These are phyloP conservation scores for Lagopus leucura DNA, from an alignment of 2,113 vertebrate genomes.

Conservation along the genomic window DNA sequence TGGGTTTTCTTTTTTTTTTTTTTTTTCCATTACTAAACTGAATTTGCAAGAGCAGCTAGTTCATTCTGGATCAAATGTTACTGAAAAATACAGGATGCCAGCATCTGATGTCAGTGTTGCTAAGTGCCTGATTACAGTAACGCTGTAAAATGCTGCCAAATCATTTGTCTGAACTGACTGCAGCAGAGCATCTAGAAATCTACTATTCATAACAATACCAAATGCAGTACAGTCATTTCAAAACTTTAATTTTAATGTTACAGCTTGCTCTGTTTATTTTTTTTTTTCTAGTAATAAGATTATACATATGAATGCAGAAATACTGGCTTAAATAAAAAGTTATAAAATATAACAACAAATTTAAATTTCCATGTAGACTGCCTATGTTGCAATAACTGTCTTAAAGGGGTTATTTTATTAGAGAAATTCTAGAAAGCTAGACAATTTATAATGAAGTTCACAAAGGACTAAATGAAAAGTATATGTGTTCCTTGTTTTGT, in stretches of 20 bases:
- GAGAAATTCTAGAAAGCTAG: background rate
- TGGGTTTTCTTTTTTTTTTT: too few species aligned
- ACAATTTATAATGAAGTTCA: background rate
- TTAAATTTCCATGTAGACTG: background rate
- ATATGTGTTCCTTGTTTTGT: background rate
- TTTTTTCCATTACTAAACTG: background rate
- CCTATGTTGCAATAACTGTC: background rate
- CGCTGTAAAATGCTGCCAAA: slow-evolving; percentile 25
- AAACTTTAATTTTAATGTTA: background rate
- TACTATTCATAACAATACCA: slow-evolving; percentile 41
- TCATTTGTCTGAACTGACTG: background rate
- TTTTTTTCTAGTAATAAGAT: rapidly evolving
- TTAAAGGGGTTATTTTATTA: background rate
- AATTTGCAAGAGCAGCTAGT: slow-evolving; percentile 41
- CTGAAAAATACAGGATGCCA: slow-evolving; percentile 67
- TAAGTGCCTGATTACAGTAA: slow-evolving; percentile 60
- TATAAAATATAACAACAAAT: background rate
- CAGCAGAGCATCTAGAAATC: slow-evolving; percentile 7
- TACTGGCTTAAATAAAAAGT: background rate
- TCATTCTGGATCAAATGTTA: slow-evolving; percentile 40
- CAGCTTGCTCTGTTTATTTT: background rate
- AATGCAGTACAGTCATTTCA: slow-evolving; percentile 1
- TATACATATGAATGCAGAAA: background rate
- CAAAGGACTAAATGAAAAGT: background rate
- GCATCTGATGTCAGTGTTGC: slow-evolving; percentile 41